Conservation (phyloP, 2,797 vertebrate species). For the Poeciliopsis infans region DNA sequence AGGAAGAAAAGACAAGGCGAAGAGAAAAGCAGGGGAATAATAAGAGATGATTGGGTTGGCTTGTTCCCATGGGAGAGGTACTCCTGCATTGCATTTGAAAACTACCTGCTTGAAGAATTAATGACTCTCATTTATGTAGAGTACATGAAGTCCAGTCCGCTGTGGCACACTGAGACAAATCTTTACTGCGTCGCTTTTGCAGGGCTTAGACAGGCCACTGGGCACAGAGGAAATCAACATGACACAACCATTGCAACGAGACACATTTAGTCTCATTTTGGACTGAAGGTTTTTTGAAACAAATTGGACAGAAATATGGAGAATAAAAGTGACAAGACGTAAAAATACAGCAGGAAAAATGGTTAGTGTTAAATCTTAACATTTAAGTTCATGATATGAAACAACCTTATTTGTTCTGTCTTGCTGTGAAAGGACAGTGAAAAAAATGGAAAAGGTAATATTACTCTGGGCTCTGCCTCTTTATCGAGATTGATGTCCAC, state of each 20-base stretch:
- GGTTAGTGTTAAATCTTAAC: constrained; percentile 38
- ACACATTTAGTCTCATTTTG: constrained; percentile 45
- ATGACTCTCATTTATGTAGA: constrained; percentile 75
- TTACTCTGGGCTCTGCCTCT: constrained; percentile 63
- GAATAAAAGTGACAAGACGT: constrained; percentile 17
- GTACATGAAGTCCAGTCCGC: constrained; percentile 60
- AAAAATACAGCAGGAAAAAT: constrained; percentile 6
- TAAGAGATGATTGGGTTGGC: constrained; percentile 49
- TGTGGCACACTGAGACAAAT: constrained; percentile 67
- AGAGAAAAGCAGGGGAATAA: constrained; percentile 23
- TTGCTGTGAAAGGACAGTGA: constrained; percentile 34
- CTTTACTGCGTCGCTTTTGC: constrained; percentile 55
- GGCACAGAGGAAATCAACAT: constrained; percentile 67
- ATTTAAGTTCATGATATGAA: constrained; percentile 45
- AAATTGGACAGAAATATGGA: constrained; percentile 25
- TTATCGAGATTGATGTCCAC: constrained; percentile 79
- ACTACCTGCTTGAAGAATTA: constrained; percentile 70
- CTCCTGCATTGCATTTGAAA: constrained; percentile 44
- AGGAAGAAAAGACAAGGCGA: background rate
- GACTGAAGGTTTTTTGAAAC: constrained; percentile 31
- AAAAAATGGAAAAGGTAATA: constrained; percentile 54
- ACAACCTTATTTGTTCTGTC: constrained; percentile 58
- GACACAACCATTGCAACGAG: constrained; percentile 64
- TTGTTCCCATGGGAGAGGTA: constrained; percentile 46
- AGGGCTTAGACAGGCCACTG: constrained; percentile 56